phyloP scores from a whole-genome alignment of 2,888 invertebrate genomes.

The Leucophenga montana region DNA sequence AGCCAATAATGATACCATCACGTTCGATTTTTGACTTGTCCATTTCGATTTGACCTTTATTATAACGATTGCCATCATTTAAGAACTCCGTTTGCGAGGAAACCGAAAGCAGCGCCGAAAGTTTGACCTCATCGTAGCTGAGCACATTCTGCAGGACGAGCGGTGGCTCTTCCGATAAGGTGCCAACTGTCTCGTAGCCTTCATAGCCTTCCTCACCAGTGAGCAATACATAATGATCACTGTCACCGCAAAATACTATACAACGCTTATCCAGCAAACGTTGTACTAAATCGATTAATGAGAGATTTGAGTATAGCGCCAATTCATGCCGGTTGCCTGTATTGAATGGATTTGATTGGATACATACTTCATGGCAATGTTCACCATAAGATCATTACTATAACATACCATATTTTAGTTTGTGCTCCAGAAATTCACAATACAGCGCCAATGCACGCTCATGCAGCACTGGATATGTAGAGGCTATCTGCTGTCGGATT shows the following conservation, averaged over 20 bases:
- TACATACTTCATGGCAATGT: too few relatives aligned
- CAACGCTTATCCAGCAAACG: conserved; percentile 75
- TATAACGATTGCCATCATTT: conserved; percentile 76
- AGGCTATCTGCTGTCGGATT: conserved; percentile 72
- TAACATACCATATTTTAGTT: conserved; percentile 70
- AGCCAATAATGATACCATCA: conserved; percentile 74
- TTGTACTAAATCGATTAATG: conserved; percentile 74
- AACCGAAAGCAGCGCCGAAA: conserved; percentile 75
- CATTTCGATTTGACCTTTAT: conserved; percentile 73
- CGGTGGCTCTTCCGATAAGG: conserved; percentile 73
- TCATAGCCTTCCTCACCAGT: conserved; percentile 73
- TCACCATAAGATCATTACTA: too few relatives aligned
- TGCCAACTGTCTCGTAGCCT: conserved; percentile 76
- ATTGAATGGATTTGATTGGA: background rate
- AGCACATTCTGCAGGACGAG: conserved; percentile 74
- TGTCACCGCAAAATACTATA: conserved; percentile 73
- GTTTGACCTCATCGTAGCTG: conserved; percentile 77
- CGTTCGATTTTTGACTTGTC: conserved; percentile 72
- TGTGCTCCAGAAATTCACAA: conserved; percentile 79
- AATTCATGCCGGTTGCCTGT: conserved; percentile 48
- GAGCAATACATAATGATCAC: conserved; percentile 73
- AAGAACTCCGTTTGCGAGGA: conserved; percentile 76
- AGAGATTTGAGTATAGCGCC: conserved; percentile 71
- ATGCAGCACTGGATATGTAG: conserved; percentile 81
- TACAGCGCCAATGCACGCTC: conserved; percentile 79